Evolutionary conservation across 2,797 vertebrate genomes (phyloP), one percentile per base, ranked within the genome.

Genomic region (Sphenopsis melanotis): DNA sequence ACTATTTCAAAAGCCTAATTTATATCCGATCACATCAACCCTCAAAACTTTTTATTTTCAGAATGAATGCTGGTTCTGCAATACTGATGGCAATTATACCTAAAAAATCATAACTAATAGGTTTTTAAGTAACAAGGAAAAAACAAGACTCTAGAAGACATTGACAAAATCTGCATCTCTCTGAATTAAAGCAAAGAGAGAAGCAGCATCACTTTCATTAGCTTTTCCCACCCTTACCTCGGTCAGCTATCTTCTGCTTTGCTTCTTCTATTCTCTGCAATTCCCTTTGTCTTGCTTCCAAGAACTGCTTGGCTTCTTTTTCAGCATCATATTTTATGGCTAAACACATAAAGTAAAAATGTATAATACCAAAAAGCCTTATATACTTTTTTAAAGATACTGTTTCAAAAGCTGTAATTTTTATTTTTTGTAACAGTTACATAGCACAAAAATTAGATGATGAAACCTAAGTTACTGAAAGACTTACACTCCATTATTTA

Each of bases 251-350:
- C 98, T 99, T 99, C 83, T 98, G 98, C 93, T 99, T 99, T 89
- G 99, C 99, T 92, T 99, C 99, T 95, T 99, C 99, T 96, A 99
- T 99, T 91, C 99, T 98, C 97, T 99, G 98, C 72, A 99, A 97
- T 96, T 99, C 99, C 52, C 98, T 98, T 94, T 99, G 99, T 66
- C 99, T 99, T 95, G 98, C 97, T 97, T 99, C 99, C 89, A 99
- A 97, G 11, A 98, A 97, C 72, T 99, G 99, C 59, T 98, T 99
- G 93, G 98, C 98, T 97, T 99, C 99, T 96, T 99, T 99, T 92
- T 99, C 98, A 52, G 98, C 98, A 97, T 99, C 99, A 70, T 99
- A 99, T 96, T 98, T 98, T 98, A 99, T 99, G 97, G 98, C 99
- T 99, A 96, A 20, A 97, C 75, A 42, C 37, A 95, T 72, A 83